A percentile compares a stretch with the other conserved stretches of the same genome.
phyloP scores from a whole-genome alignment of 2,888 invertebrate species.

The Deroplatys truncata region DNA sequence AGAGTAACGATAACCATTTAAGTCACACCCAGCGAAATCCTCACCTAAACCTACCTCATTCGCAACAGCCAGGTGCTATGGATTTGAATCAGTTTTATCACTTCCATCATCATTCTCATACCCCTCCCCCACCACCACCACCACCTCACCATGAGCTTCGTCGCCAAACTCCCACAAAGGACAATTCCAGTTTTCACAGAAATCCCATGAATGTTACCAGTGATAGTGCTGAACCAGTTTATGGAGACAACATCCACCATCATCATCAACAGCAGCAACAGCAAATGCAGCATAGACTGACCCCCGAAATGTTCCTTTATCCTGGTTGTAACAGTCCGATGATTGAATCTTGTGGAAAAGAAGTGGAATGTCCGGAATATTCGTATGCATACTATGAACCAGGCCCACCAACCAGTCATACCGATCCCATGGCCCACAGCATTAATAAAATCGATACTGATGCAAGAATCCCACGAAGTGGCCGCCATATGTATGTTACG shows the following conservation, averaged over 20 bases:
- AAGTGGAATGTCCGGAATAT: constrained; percentile 55
- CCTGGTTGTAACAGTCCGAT: neutral
- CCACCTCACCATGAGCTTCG: neutral
- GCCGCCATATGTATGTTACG: constrained; percentile 66
- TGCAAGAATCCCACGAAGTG: constrained; percentile 39
- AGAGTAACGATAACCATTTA: neutral
- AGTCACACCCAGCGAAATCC: neutral
- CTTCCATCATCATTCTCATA: neutral
- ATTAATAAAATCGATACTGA: constrained; percentile 35
- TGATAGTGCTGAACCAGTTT: neutral
- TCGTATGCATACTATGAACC: constrained; percentile 81
- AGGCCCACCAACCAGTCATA: constrained; percentile 49
- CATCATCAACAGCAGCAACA: neutral
- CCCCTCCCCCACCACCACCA: too few species aligned
- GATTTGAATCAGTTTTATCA: neutral
- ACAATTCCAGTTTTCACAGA: neutral
- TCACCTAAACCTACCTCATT: neutral
- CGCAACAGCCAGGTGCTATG: neutral
- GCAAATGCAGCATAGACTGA: neutral
- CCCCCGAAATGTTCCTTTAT: neutral
- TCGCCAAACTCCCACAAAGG: neutral
- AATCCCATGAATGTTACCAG: neutral
- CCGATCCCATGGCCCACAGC: constrained; percentile 34
- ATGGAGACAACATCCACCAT: neutral
- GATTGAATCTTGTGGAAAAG: constrained; percentile 24